phyloP scores from a whole-genome alignment of 2,888 invertebrate species.

The Atethmia centrago region DNA sequence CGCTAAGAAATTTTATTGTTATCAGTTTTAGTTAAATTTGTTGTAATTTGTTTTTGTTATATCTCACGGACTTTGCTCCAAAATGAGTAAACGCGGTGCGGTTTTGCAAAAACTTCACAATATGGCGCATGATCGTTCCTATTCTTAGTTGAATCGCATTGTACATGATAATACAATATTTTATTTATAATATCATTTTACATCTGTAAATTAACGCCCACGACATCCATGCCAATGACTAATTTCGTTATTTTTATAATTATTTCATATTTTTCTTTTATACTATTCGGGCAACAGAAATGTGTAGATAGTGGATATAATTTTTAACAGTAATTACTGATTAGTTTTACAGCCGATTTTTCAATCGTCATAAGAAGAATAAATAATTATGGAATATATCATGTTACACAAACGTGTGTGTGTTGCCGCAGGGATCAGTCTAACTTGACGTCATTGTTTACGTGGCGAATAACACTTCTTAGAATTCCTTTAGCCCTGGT shows the following conservation, averaged over 20 bases:
- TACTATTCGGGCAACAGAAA: not conserved
- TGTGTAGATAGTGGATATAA: not conserved
- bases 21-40: no score
- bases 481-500: slow-evolving; percentile 74
- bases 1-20: no score
- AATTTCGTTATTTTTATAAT: not conserved
- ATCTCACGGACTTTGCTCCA: no score
- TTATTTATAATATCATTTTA: no score
- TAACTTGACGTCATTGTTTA: slow-evolving; percentile 28
- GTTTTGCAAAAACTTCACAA: no score
- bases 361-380: not conserved
- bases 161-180: not conserved
- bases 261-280: not conserved
- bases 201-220: not conserved
- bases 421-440: not conserved
- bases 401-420: not conserved
- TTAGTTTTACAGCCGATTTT: not conserved
- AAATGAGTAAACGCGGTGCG: no score
- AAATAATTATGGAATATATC: not conserved
- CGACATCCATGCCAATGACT: not conserved
- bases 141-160: no score
- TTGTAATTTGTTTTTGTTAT: no score
- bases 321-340: not conserved
- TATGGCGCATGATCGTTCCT: no score
- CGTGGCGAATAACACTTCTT: slow-evolving; percentile 46